phyloP scores from a whole-genome alignment of 1,140 invertebrate genomes.

The Drosophila nikananu region DNA sequence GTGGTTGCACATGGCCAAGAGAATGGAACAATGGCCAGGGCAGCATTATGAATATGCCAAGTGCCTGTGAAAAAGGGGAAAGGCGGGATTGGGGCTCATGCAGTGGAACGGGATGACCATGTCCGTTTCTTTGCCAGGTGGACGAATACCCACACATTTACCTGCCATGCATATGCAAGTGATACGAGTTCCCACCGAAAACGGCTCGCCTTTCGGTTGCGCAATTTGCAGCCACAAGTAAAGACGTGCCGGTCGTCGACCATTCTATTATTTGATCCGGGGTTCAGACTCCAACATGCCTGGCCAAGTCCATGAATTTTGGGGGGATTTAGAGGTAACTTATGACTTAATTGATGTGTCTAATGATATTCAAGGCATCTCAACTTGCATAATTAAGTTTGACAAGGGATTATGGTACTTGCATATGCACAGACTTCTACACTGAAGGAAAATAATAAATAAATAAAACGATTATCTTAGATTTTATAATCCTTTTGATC shows the following conservation, averaged over 20 bases:
- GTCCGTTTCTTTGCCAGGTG: slow-evolving; percentile 23
- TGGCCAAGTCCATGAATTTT: slow-evolving; percentile 43
- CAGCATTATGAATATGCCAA: slow-evolving; percentile 60
- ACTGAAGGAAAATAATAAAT: neutral
- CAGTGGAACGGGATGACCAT: slow-evolving; percentile 27
- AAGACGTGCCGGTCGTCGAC: slow-evolving; percentile 37
- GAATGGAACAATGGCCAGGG: slow-evolving; percentile 61
- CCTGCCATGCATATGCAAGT: slow-evolving; percentile 49
- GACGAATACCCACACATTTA: slow-evolving; percentile 41
- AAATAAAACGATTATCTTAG: no score
- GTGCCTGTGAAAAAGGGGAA: slow-evolving; percentile 9
- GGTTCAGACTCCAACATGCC: slow-evolving; percentile 15
- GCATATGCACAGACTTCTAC: neutral
- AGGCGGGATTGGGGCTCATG: slow-evolving; percentile 7
- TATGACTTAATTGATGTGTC: slow-evolving; percentile 45
- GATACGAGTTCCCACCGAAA: slow-evolving; percentile 36
- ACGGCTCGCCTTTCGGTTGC: slow-evolving; percentile 15
- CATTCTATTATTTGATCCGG: slow-evolving; percentile 19
- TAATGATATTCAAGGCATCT: slow-evolving; percentile 27
- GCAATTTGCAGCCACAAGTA: slow-evolving; percentile 53
- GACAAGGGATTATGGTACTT: neutral
- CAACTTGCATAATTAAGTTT: slow-evolving; percentile 15
- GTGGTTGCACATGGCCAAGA: slow-evolving; percentile 54
- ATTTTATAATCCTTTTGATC: neutral
- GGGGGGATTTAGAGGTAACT: slow-evolving; percentile 13